Conservation (phyloP, 2,888 invertebrate genomes). For the Bursaphelenchus okinawaensis region DNA sequence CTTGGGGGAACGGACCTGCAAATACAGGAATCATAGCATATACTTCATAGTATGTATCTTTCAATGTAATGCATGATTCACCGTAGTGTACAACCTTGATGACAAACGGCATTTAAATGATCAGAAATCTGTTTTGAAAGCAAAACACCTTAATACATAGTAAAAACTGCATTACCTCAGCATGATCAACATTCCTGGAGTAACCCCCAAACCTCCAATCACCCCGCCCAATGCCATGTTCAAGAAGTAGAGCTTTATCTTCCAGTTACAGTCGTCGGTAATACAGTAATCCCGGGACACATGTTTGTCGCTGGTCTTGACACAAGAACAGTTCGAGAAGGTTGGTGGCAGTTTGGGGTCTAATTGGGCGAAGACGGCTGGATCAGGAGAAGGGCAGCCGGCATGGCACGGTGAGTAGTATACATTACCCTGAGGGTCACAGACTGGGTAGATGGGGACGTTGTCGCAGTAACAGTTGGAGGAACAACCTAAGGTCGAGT, state of each 20-base stretch:
- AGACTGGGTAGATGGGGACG: conserved; percentile 58
- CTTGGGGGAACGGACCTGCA: conserved; percentile 51
- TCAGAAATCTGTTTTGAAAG: no score
- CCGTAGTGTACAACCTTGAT: conserved; percentile 14
- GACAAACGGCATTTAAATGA: no score
- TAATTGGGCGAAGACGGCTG: conserved; percentile 14
- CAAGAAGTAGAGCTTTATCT: conserved; percentile 19
- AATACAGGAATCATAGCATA: not conserved
- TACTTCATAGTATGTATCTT: not conserved
- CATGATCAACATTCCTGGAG: conserved; percentile 56
- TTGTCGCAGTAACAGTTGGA: conserved; percentile 56
- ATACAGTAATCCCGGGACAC: conserved; percentile 50
- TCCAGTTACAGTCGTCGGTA: conserved; percentile 38
- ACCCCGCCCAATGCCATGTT: conserved; percentile 52
- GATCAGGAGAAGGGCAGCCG: conserved; percentile 37
- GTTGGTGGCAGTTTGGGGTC: conserved; percentile 24
- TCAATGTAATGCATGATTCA: conserved; percentile 66
- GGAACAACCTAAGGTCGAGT: conserved; percentile 45
- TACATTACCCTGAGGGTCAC: conserved; percentile 45
- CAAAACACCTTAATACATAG: no score
- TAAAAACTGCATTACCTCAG: conserved; percentile 44
- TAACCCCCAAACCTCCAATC: conserved; percentile 54
- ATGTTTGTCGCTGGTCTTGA: conserved; percentile 21
- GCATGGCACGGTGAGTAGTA: conserved; percentile 59
- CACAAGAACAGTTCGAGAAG: conserved; percentile 44